These are phyloP conservation scores for Hemicrepidius hirtus DNA, from an alignment of 2,888 invertebrate genomes.

Conservation along the genomic window DNA sequence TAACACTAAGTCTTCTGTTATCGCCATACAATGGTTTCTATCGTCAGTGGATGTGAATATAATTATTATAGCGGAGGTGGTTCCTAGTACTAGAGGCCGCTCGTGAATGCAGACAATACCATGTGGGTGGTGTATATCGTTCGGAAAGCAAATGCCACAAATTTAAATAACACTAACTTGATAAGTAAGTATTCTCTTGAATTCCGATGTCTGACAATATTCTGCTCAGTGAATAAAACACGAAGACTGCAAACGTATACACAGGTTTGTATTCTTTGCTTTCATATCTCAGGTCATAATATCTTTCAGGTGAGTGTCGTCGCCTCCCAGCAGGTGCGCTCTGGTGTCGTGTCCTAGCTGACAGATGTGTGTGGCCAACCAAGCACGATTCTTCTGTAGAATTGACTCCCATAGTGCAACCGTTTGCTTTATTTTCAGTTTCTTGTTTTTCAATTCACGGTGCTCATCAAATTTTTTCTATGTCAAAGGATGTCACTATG, in stretches of 20 bases:
- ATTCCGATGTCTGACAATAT: constrained; percentile 15
- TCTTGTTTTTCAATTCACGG: too few species aligned
- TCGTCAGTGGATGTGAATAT: constrained; percentile 58
- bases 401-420: constrained; percentile 42
- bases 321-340: constrained; percentile 67
- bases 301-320: constrained; percentile 62
- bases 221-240: constrained; percentile 31
- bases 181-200: constrained; percentile 41
- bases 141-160: constrained; percentile 44
- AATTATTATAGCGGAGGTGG: constrained; percentile 60
- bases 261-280: constrained; percentile 22
- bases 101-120: constrained; percentile 57
- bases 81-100: constrained; percentile 54
- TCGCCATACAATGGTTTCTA: constrained; percentile 57
- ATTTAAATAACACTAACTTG: constrained; percentile 45
- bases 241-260: constrained; percentile 30
- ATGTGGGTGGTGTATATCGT: constrained; percentile 57
- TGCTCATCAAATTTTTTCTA: neutral
- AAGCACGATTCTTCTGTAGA: constrained; percentile 62
- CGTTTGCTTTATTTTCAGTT: constrained; percentile 38
- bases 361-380: constrained; percentile 65
- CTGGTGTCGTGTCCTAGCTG: constrained; percentile 62
- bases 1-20: constrained; percentile 56
- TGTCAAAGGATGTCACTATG: neutral
- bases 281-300: constrained; percentile 38